phyloP scores from a whole-genome alignment of 2,113 vertebrate species.

The Oncorhynchus clarkii region DNA sequence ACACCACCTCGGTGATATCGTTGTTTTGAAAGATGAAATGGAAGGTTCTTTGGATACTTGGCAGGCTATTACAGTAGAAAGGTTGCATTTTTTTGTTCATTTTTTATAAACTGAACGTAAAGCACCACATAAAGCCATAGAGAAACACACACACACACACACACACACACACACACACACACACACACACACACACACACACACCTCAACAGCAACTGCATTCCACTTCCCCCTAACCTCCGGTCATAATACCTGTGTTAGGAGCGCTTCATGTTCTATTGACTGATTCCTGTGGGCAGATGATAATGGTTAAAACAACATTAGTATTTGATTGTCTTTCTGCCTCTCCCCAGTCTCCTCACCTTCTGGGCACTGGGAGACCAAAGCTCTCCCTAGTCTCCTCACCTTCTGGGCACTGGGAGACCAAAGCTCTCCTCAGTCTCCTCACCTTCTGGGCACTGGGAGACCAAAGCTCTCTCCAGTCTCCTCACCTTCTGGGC shows the following conservation, averaged over 20 bases:
- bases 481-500: background rate
- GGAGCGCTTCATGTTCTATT: constrained; percentile 45
- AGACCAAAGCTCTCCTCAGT: background rate
- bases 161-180: background rate
- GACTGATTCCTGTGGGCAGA: constrained; percentile 47
- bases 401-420: background rate
- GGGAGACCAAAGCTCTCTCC: background rate
- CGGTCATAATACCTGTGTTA: constrained; percentile 27
- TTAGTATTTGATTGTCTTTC: constrained; percentile 27
- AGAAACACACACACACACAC: constrained; percentile 4
- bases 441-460: background rate
- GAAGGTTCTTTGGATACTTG: constrained; percentile 30
- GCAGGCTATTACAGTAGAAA: constrained; percentile 47
- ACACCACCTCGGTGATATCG: constrained; percentile 33
- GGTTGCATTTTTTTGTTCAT: constrained; percentile 32
- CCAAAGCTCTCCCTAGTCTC: background rate
- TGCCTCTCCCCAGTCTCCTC: background rate
- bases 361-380: too few species aligned
- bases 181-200: too few species aligned
- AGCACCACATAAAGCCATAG: background rate
- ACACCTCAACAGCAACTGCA: background rate
- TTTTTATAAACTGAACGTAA: background rate
- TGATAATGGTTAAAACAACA: constrained; percentile 49
- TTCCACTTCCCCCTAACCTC: too few species aligned
- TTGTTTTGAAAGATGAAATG: constrained; percentile 43